These are phyloP conservation scores for Cheilosia scutellata DNA, from an alignment of 2,888 invertebrate species.

Conservation along the genomic window DNA sequence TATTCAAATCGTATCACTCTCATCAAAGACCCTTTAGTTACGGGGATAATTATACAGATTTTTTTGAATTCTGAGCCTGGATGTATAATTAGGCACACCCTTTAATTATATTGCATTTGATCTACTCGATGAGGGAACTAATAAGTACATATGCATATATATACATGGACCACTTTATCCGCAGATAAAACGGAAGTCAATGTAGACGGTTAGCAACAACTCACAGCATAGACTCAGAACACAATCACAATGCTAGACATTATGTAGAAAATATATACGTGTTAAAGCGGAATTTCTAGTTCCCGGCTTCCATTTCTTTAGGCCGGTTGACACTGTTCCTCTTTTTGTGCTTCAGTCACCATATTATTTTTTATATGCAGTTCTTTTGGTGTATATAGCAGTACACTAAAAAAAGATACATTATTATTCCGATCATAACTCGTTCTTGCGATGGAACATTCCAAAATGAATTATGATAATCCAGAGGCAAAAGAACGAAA, in stretches of 20 bases:
- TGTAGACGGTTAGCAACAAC: neutral
- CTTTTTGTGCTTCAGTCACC: neutral
- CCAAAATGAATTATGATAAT: conserved; percentile 42
- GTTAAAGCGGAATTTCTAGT: neutral
- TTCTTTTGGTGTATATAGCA: neutral
- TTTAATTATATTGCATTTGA: too few species aligned
- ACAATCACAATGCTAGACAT: neutral
- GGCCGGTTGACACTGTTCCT: neutral
- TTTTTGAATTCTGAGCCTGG: too few species aligned
- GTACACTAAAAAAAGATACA: neutral
- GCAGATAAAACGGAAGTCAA: neutral
- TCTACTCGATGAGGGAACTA: too few species aligned
- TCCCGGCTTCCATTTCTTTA: neutral
- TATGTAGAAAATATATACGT: neutral
- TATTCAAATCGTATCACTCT: too few species aligned
- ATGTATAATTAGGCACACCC: too few species aligned
- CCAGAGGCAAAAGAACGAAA: neutral
- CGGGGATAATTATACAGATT: too few species aligned
- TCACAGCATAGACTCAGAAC: neutral
- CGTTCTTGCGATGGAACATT: conserved; percentile 12
- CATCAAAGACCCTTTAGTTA: too few species aligned
- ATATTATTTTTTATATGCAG: neutral
- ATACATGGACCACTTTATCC: too few species aligned
- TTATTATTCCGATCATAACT: conserved; percentile 65
- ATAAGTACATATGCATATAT: too few species aligned